Evolutionary conservation across 2,113 vertebrate genomes (phyloP), one percentile per base, ranked within the genome.

Genomic region (Cephalopterus ornatus): DNA sequence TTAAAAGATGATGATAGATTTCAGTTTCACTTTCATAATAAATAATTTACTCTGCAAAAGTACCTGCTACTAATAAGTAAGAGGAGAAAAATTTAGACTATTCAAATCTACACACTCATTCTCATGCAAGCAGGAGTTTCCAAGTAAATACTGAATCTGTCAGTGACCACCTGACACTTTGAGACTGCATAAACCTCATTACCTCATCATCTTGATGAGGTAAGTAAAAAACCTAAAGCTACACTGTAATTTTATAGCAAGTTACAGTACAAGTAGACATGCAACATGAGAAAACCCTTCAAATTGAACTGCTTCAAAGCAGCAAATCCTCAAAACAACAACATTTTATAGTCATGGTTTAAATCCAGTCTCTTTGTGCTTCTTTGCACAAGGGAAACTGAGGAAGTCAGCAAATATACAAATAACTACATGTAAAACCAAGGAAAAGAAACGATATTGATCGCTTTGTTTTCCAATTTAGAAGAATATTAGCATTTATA

Each of bases 161-260:
- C 30, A 24, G 11, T 55, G 16, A 77, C 26, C 44, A 47, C 15
- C n/a, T 73, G 44, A 70, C 47, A 67, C 44, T 85, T 70, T 21
- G 16, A 61, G 41, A 91, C 28, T 88, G 23, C 27, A 49, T 49
- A 55, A 82, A 83, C 28, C 11, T 92, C 72, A 18, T n/a, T 14
- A 61, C 17, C 35, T 73, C 74, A 71, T 92, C 23, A 79, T 77
- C 52, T 89, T 61, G 72, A 73, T 39, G 37, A 59, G 33, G 32
- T 41, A 94, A 79, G 28, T 84, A 70, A 92, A 93, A 94, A 46
- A 32, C 46, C 92, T 95, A 94, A 97, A 86, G 81, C 79, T 94
- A 91, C 28, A 46, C 9, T 63, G 92, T 37, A 85, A 79, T 95
- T 80, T 86, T 58, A 91, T 14, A 93, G 20, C 8, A 3, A 87